phyloP scores from a whole-genome alignment of 2,888 invertebrate species.

The Neria commutata region DNA sequence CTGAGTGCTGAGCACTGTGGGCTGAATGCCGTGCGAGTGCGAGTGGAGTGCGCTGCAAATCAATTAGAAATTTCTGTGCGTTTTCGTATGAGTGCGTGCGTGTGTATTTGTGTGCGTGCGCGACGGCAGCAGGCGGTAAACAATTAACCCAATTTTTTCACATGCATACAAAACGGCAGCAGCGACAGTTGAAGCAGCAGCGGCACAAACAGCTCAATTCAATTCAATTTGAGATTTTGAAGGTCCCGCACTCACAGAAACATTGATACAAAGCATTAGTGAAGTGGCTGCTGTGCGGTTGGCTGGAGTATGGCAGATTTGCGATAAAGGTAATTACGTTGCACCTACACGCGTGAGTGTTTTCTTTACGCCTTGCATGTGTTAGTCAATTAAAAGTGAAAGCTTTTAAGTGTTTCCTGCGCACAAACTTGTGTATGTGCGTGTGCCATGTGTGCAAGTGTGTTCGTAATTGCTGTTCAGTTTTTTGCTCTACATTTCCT shows the following conservation, averaged over 20 bases:
- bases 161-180: not conserved
- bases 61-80: conserved; percentile 36
- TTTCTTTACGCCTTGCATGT: not conserved
- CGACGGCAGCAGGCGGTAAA: conserved; percentile 1
- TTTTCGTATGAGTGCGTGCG: conserved; percentile 10
- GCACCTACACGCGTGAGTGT: not conserved
- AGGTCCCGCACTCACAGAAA: not conserved
- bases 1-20: not conserved
- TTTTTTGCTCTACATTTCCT: no score
- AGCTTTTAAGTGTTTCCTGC: not conserved
- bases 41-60: conserved; percentile 16
- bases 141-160: not conserved
- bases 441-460: not conserved
- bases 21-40: no score
- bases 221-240: conserved; percentile 1
- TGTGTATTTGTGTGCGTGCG: conserved; percentile 30
- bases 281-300: not conserved
- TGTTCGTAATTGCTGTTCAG: no score
- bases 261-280: not conserved
- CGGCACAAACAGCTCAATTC: not conserved
- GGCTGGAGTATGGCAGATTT: not conserved
- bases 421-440: not conserved
- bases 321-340: not conserved
- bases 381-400: not conserved
- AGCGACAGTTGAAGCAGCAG: not conserved